Evolutionary conservation across 2,888 invertebrate genomes (phyloP).

Genomic region (Melanostoma mellinum): DNA sequence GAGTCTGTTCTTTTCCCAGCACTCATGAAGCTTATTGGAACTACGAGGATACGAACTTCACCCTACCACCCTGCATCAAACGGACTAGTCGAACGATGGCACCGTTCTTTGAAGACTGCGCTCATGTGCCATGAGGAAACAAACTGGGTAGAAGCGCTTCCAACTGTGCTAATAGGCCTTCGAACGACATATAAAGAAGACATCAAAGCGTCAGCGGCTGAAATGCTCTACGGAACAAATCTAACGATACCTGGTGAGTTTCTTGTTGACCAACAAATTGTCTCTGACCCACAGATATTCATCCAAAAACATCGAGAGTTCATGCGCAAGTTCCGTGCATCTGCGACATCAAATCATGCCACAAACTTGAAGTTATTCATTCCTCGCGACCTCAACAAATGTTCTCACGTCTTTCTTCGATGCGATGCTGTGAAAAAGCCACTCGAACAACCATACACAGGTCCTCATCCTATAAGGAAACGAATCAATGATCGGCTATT

Average conservation of each 20-base stretch:
- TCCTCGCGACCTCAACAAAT: conserved; percentile 29
- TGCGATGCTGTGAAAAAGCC: conserved; percentile 33
- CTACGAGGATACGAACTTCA: conserved; percentile 21
- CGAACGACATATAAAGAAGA: no score
- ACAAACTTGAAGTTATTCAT: conserved; percentile 27
- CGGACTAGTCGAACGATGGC: conserved; percentile 52
- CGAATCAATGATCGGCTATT: conserved; percentile 37
- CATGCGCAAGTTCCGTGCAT: no score
- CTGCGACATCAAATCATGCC: conserved; percentile 32
- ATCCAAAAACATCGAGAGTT: conserved; percentile 20
- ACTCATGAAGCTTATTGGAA: conserved; percentile 31
- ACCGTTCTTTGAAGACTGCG: conserved; percentile 43
- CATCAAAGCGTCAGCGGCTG: conserved; percentile 7
- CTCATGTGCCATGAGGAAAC: not conserved
- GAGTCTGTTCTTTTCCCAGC: conserved; percentile 46
- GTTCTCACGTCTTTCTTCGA: conserved; percentile 40
- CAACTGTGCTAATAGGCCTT: no score
- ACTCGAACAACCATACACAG: conserved; percentile 38
- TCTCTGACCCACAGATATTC: conserved; percentile 28
- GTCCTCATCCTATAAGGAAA: conserved; percentile 30
- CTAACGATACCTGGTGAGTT: conserved; percentile 50
- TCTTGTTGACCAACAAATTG: conserved; percentile 21
- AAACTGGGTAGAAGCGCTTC: conserved; percentile 15
- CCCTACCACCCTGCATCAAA: conserved; percentile 59
- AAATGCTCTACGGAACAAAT: conserved; percentile 40